A percentile compares a stretch with the other conserved stretches of the same genome.
These are phyloP conservation scores for Rhopilema esculentum DNA, from an alignment of 30 jellyfish, hydroid and myxozoan species.

Conservation along the genomic window DNA sequence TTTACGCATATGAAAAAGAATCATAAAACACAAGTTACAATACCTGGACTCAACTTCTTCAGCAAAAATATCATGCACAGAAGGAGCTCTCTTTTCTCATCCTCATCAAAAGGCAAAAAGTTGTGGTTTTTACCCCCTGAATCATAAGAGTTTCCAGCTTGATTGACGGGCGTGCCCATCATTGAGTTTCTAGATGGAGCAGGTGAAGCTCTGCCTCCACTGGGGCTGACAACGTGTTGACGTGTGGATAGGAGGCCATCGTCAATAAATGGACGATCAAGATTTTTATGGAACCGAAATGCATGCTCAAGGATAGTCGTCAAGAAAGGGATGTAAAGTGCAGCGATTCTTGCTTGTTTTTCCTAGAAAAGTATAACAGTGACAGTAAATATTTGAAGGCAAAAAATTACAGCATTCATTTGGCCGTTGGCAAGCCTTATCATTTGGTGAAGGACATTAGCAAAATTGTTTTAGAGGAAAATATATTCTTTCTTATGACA, in stretches of 20 bases:
- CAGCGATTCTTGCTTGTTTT: conserved; percentile 90
- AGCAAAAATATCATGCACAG: conserved; percentile 80
- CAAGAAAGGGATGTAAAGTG: conserved; percentile 89
- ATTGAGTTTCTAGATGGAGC: conserved; percentile 74
- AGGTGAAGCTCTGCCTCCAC: conserved; percentile 73
- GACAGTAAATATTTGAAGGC: too few species aligned
- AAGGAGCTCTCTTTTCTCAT: conserved; percentile 83
- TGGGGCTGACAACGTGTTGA: conserved; percentile 54
- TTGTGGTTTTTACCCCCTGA: conserved; percentile 65
- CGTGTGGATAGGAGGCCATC: conserved; percentile 88
- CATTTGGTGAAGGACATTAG: too few species aligned
- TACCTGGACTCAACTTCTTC: conserved; percentile 90
- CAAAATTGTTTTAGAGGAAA: too few species aligned
- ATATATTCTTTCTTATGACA: too few species aligned
- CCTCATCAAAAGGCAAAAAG: conserved; percentile 93
- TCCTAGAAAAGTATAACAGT: conserved; percentile 51
- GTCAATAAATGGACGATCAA: conserved; percentile 93
- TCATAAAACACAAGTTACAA: too few species aligned
- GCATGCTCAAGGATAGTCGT: conserved; percentile 98
- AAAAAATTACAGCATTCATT: too few species aligned
- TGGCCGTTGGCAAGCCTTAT: too few species aligned
- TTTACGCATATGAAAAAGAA: background rate
- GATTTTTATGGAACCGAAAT: conserved; percentile 92
- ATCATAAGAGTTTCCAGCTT: conserved; percentile 53
- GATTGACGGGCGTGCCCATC: conserved; percentile 21